phyloP scores from a whole-genome alignment of 2,113 vertebrate species.

The Sardina pilchardus region DNA sequence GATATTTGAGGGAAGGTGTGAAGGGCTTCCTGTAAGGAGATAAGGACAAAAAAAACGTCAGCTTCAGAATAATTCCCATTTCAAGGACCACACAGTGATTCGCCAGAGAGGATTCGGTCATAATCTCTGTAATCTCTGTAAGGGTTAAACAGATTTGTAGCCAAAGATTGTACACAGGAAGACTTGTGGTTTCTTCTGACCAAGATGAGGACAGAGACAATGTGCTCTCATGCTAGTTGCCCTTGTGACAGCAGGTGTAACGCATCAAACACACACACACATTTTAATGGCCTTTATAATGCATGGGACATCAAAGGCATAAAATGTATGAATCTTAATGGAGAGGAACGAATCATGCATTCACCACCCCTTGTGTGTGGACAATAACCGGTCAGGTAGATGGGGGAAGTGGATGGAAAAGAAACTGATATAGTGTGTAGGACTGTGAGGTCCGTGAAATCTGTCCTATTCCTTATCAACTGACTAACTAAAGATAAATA shows the following conservation, averaged over 20 bases:
- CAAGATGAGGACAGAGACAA: neutral
- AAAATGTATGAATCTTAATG: neutral
- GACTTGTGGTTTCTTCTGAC: neutral
- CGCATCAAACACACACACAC: neutral
- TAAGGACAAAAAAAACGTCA: neutral
- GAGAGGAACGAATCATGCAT: neutral
- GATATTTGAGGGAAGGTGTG: constrained; percentile 84
- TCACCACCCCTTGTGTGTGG: neutral
- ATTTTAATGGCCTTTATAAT: neutral
- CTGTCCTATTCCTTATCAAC: neutral
- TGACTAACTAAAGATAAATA: neutral
- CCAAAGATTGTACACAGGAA: neutral
- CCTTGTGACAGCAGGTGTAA: neutral
- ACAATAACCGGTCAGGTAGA: neutral
- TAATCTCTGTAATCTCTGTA: neutral
- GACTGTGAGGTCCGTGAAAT: neutral
- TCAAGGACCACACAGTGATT: neutral
- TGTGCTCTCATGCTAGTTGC: neutral
- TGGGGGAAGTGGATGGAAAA: neutral
- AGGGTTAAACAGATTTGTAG: neutral
- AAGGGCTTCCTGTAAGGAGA: constrained; percentile 74
- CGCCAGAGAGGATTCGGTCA: neutral
- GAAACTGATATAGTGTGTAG: neutral
- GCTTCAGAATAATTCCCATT: neutral
- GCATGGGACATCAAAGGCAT: neutral